Evolutionary conservation across 2,888 invertebrate species (phyloP), one percentile per base, ranked within the genome.

Genomic region (Chaitophorus viminalis): DNA sequence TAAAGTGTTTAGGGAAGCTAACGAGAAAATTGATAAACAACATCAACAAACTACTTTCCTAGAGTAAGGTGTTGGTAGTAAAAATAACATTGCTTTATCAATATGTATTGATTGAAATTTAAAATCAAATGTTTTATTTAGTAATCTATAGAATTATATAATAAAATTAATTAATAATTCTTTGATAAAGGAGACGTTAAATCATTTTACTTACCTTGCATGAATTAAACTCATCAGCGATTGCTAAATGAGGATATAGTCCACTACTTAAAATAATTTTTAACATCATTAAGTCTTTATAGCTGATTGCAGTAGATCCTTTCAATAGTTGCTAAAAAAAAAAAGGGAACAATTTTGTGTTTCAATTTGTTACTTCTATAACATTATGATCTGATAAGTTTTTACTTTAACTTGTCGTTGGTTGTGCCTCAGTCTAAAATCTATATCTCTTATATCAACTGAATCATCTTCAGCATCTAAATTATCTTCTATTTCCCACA

Each of bases 221-320:
- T 90, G 96, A 95, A 92, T 99, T 99, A 90, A 96, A 96, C 90
- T 97, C 97, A 91, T 99, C 99, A 0, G 97, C 95, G n/a, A 98
- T 94, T 0, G 98, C 97, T 88, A 98, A 94, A 92, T 99, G 98
- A 0, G 99, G 99, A 91, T 99, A 99, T 83, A 99, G 93, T 0
- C 99, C 98, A 92, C 97, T 95, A 90, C 96, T 96, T 33, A 99
- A 92, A 88, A 99, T 96, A 74, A 96, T 92, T 91, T 96, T 96
- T 29, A 96, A 91, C 91, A 95, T 93, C 89, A 94, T 93, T 29
- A 96, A 91, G 90, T 96, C 95, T 90, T 94, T 94, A 90, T 94
- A 93, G 89, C 93, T 94, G 68, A 93, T 93, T 0, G 94, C 93
- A 75, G 93, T 93, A 1, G 94, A 93, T 68, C 94, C 94, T 52